Evolutionary conservation across 2,797 vertebrate species (phyloP).

Genomic region (Rousettus madagascariensis): DNA sequence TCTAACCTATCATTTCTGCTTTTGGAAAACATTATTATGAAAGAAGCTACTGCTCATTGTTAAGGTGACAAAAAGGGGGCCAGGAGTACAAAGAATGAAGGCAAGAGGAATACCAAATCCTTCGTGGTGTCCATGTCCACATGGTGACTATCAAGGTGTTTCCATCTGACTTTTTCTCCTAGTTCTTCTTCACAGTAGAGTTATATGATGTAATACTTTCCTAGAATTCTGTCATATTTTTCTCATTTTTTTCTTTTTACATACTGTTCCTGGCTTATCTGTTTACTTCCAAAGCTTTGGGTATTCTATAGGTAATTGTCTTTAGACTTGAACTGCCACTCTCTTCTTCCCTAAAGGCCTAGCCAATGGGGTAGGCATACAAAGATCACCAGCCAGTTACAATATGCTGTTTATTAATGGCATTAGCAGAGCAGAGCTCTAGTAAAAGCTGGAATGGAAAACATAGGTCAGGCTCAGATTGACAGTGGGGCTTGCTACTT

Average conservation of each 20-base stretch:
- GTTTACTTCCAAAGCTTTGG: not conserved
- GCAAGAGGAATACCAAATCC: not conserved
- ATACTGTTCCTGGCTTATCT: not conserved
- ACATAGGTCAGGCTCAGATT: not conserved
- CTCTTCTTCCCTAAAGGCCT: not conserved
- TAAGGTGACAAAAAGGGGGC: not conserved
- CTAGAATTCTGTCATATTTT: not conserved
- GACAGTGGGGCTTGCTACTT: not conserved
- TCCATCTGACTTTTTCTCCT: not conserved
- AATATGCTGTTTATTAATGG: not conserved
- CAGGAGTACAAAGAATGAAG: not conserved
- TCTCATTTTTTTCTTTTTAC: not conserved
- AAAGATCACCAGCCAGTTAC: constrained; percentile 2
- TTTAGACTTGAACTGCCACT: not conserved
- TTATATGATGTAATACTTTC: not conserved
- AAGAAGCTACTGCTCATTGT: not conserved
- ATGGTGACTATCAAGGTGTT: not conserved
- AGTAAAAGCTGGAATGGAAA: not conserved
- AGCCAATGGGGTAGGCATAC: not conserved
- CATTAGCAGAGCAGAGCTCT: not conserved
- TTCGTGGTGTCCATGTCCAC: not conserved
- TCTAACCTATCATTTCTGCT: not conserved
- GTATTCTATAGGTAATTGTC: not conserved
- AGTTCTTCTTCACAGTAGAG: not conserved
- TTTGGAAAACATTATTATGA: not conserved